Base-by-base conservation (phyloP, 2,113 vertebrate genomes). In the Dromaius novaehollandiae region DNA sequence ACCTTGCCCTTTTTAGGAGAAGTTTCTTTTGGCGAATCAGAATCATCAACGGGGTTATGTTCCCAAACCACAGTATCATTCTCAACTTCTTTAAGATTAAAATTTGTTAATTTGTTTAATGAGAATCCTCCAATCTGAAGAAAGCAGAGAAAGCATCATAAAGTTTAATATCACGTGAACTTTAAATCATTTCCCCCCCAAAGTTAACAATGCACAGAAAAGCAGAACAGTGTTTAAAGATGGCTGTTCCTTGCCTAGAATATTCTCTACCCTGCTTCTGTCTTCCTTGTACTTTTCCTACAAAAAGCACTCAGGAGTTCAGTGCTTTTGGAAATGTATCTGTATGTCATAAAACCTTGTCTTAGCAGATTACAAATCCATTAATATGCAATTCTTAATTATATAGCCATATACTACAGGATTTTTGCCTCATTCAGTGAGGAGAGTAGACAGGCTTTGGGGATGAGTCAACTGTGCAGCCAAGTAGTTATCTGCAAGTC, bases 101-200 rank as follows among this genome's bases (percentile, higher is more conserved):
- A 99, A 86, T 98, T 97, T 34, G 70, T 95, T 92, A 99, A 93
- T 96, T 98, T 98, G 46, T 97, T 97, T 82, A 99, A 86, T 40
- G 98, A 98, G 96, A 99, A 99, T 83, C 96, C 97, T 97, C 96
- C 98, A 85, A 99, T 97, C 98, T 99, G 94, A 66, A 86, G 24
- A 36, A 86, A 91, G 71, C 0, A 55, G 16, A 74, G 36, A 73
- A 88, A 93, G 69, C 94, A 87, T 95, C 70, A 93, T 44, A 42
- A 18, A 44, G 19, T 32, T 82, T 79, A 80, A 38, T 13, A 69
- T 40, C 30, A 70, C 0, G 1, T 20, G 13, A 69, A 73, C 34
- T 87, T 82, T n/a, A 82, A 73, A 83, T 40, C 53, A 88, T 22
- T n/a, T 9, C 13, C 8, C 6, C 6, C 12, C 7, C 7, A 46